phyloP scores from a whole-genome alignment of 2,888 invertebrate genomes.

The Ectropis crepuscularia region DNA sequence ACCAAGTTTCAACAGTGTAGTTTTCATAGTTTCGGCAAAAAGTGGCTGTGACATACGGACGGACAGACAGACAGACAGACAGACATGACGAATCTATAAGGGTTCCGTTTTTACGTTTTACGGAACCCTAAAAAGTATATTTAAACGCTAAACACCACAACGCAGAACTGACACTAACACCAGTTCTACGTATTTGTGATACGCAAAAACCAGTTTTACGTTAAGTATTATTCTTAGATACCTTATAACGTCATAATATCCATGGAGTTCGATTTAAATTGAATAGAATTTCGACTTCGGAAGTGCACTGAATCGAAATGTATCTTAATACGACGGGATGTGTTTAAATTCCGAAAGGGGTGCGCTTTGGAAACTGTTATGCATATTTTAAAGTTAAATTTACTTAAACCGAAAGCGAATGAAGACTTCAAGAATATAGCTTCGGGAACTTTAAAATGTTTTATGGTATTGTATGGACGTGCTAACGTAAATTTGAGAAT shows the following conservation, averaged over 20 bases:
- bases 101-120: too few species aligned
- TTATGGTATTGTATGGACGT: conserved; percentile 73
- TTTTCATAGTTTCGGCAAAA: too few species aligned
- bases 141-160: too few species aligned
- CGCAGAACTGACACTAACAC: too few species aligned
- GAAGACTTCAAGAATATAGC: conserved; percentile 72
- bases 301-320: conserved; percentile 79
- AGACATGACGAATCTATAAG: too few species aligned
- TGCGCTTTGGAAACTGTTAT: conserved; percentile 83
- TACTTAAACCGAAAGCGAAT: conserved; percentile 73
- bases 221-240: background rate
- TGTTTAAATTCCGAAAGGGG: conserved; percentile 81
- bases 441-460: conserved; percentile 75
- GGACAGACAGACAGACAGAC: too few species aligned
- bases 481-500: conserved; percentile 65
- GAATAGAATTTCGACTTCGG: conserved; percentile 66
- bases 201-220: background rate
- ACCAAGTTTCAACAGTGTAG: too few species aligned
- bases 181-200: too few species aligned
- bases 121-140: too few species aligned
- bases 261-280: conserved; percentile 43
- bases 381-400: conserved; percentile 85
- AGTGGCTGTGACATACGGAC: too few species aligned
- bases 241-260: conserved; percentile 30
- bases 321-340: conserved; percentile 81